Base-by-base conservation (phyloP, 2,888 invertebrate genomes). In the Ormyrus thymus region DNA sequence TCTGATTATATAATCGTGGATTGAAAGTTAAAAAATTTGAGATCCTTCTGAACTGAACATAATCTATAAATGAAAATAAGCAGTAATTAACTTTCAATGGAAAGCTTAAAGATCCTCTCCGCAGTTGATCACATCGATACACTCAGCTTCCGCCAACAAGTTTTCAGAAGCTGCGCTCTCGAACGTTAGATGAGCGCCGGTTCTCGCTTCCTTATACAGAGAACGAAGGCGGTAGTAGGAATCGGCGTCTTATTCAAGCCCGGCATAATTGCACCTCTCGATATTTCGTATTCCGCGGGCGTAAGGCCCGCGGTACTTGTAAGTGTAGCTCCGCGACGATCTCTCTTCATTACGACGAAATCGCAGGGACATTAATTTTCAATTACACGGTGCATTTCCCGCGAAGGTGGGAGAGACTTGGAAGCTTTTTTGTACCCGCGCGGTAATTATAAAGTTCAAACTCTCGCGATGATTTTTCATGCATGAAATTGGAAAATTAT, bases 231-330 rank as follows among this genome's bases (percentile, higher is more conserved):
- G 29, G 29, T 29, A 61, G 62, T 58, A 48, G 53, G 45, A 50
- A 70, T 55, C 15, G 13, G 66, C 64, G 64, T 78, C 74, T 78
- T 58, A 78, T 74, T 78, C 69, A 59, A 61, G 56, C 50, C 10
- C 62, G 62, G 73, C 62, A 69, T 78, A 29, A 78, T 77, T 61
- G 51, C 70, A 7, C 9, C 71, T 70, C 59, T 48, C 55, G 48
- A 48, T 13, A 68, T 80, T 76, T 65, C 62, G 76, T 80, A 80
- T 80, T 80, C 79, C 73, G 68, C 64, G 15, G 51, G 66, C 68
- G 61, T 62, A 7, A 29, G 29, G 29, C 29, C 29, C 29, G 13
- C 11, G 9, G 58, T 58, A 73, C 68, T 69, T 77, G 53, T 70
- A 51, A 9, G 11, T 10, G 0, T 48, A 8, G 46, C 46, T 10